phyloP scores from a whole-genome alignment of 2,888 invertebrate genomes.

The Tenthredo notha region DNA sequence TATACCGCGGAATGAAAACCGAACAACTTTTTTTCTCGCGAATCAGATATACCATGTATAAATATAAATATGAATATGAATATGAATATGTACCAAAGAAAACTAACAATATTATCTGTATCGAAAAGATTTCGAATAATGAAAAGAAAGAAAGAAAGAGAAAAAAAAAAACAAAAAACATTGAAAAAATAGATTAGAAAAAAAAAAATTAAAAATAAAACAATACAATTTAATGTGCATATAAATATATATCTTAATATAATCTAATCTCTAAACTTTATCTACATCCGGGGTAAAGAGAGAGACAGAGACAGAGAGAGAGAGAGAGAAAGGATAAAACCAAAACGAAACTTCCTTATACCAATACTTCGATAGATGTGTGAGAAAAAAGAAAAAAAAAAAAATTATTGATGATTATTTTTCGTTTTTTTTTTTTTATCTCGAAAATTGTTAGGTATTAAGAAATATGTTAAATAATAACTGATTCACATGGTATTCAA shows the following conservation, averaged over 20 bases:
- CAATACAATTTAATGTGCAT: too few relatives aligned
- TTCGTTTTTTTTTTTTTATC: too few relatives aligned
- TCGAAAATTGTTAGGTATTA: neutral
- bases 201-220: neutral
- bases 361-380: neutral
- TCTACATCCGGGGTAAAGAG: neutral
- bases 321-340: neutral
- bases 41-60: neutral
- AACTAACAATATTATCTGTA: neutral
- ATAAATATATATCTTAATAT: neutral
- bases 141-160: neutral
- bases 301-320: neutral
- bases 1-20: too few relatives aligned
- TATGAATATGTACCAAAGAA: neutral
- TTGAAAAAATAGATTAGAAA: neutral
- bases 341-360: neutral
- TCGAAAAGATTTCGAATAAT: too few relatives aligned
- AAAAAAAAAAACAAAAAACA: too few relatives aligned
- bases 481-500: too few relatives aligned
- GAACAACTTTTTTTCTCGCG: neutral
- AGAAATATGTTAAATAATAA: neutral
- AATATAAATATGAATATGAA: neutral
- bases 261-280: neutral
- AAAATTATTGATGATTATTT: too few relatives aligned
- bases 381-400: neutral